phyloP scores from a whole-genome alignment of 2,113 vertebrate genomes.

The Melanotaenia duboulayi region DNA sequence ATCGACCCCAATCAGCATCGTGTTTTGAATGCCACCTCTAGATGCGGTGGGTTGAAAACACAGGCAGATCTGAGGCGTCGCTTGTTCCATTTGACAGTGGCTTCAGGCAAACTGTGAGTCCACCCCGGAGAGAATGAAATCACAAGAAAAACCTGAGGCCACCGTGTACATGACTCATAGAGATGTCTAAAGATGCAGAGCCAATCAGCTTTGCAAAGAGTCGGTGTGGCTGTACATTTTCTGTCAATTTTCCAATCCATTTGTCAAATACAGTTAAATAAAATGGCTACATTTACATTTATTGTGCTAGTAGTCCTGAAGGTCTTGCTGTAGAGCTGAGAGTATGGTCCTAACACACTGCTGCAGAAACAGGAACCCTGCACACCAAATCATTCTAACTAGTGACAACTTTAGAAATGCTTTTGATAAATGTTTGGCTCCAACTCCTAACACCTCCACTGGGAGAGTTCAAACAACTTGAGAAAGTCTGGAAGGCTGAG shows the following conservation, averaged over 20 bases:
- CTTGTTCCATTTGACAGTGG: conserved; percentile 16
- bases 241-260: conserved; percentile 9
- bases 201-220: conserved; percentile 13
- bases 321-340: neutral
- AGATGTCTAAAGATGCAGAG: neutral
- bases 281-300: conserved; percentile 29
- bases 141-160: conserved; percentile 28
- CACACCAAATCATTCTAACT: conserved; percentile 38
- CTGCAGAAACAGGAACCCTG: neutral
- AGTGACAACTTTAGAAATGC: conserved; percentile 51
- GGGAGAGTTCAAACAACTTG: conserved; percentile 41
- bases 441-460: conserved; percentile 41
- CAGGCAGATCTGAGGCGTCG: conserved; percentile 29
- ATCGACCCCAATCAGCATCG: conserved; percentile 68
- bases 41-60: conserved; percentile 50
- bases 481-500: conserved; percentile 31
- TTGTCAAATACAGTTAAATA: conserved; percentile 29
- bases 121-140: conserved; percentile 27
- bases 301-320: conserved; percentile 9
- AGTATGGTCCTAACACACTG: neutral
- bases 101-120: conserved; percentile 31
- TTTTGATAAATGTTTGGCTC: conserved; percentile 38
- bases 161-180: neutral
- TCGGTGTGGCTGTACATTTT: conserved; percentile 1
- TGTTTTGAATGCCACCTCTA: conserved; percentile 33